Base-by-base conservation (phyloP, 2,797 vertebrate species). In the Betta splendens region DNA sequence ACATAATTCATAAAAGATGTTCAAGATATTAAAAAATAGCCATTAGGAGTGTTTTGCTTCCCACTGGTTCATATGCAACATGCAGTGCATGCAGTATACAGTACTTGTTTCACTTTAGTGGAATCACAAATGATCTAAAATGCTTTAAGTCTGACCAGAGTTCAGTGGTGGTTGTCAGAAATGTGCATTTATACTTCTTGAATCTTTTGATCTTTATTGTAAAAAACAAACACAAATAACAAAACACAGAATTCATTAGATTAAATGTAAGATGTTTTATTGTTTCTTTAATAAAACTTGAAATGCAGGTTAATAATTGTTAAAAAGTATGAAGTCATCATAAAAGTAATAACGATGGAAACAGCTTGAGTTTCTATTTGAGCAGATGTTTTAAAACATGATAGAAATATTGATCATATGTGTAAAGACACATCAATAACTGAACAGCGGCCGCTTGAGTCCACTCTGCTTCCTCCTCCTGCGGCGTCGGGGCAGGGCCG, bases 401-500 rank as follows among this genome's bases (percentile, higher is more conserved):
- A 9, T 6, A 15, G n/a, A 35, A 35, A 35, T 5, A 6, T 31
- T 15, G 12, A 32, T 12, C 1, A 3, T 13, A 13, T 32, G 10
- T 13, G 15, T 6, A 15, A 5, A n/a, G n/a, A 49, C 26, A 49
- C 15, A 42, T 11, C 28, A 32, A 32, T 11, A n/a, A n/a, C n/a
- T n/a, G n/a, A n/a, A n/a, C n/a, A n/a, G n/a, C 4, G n/a, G 42
- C 37, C 52, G 66, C 53, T 63, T 72, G 32, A 16, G 53, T 57
- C 51, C 21, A 47, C n/a, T n/a, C 26, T 29, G 31, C 56, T 72
- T 83, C 75, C 65, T 80, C 45, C 56, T 64, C 59, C 62, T 28
- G 31, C 66, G 45, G 73, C 47, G 40, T 77, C 84, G 63, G 82
- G 78, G 77, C 81, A 89, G 89, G 83, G 94, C 96, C 92, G 93